Percentiles rank a stretch among this genome's conserved stretches.
These are phyloP conservation scores for Tragopan temminckii DNA, from an alignment of 2,797 vertebrate species.

Conservation along the genomic window DNA sequence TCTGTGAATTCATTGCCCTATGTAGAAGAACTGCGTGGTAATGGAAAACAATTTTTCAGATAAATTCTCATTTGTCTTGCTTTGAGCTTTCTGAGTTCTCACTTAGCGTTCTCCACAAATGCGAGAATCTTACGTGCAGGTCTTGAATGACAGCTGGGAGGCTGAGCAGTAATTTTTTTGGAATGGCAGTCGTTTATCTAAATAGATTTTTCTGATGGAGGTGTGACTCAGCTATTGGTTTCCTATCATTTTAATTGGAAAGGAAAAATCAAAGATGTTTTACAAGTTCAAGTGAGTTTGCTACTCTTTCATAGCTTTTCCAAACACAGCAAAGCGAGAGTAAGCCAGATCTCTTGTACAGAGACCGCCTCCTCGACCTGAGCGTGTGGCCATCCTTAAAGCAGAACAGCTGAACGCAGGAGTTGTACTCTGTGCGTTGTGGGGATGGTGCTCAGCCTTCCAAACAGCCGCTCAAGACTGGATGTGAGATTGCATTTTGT, in stretches of 20 bases:
- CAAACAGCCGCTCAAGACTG: background rate
- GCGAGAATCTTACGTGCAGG: background rate
- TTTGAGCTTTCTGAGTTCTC: conserved; percentile 11
- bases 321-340: background rate
- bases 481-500: background rate
- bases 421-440: fast-evolving
- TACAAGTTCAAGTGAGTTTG: background rate
- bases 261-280: background rate
- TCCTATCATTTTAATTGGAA: background rate
- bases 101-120: conserved; percentile 13
- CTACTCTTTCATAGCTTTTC: background rate
- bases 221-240: background rate
- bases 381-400: background rate
- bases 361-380: background rate
- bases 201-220: background rate
- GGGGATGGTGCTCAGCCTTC: background rate
- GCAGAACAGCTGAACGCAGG: background rate
- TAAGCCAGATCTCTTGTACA: background rate
- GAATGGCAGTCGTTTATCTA: background rate
- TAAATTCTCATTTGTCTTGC: conserved; percentile 51
- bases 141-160: conserved; percentile 32
- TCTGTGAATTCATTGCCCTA: conserved; percentile 52
- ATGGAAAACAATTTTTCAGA: conserved; percentile 47
- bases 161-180: background rate
- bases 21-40: conserved; percentile 61